phyloP scores from a whole-genome alignment of 2,888 invertebrate species.

The Lacanobia oleracea region DNA sequence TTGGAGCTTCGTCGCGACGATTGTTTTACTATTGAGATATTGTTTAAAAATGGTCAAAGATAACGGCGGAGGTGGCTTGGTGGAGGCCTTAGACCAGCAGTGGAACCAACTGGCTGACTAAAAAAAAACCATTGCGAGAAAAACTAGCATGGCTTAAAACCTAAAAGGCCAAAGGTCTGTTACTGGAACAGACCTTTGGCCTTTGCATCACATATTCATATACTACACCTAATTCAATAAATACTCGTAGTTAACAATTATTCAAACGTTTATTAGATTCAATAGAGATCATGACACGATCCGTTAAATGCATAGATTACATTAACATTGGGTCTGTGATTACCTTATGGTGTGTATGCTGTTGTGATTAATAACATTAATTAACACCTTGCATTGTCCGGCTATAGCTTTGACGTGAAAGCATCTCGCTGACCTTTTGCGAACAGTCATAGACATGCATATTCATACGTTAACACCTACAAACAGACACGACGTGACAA shows the following conservation, averaged over 20 bases:
- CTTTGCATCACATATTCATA: background rate
- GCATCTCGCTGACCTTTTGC: constrained; percentile 20
- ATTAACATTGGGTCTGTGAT: background rate
- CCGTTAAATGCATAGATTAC: constrained; percentile 12
- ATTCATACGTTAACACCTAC: too few relatives aligned
- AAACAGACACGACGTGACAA: too few relatives aligned
- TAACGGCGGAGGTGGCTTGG: too few relatives aligned
- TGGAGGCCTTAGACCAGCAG: too few relatives aligned
- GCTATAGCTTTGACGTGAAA: background rate
- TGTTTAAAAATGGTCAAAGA: background rate
- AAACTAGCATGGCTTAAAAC: too few relatives aligned
- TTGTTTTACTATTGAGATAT: too few relatives aligned
- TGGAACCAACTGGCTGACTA: too few relatives aligned
- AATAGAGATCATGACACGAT: background rate
- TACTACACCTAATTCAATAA: background rate
- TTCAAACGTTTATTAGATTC: constrained; percentile 2
- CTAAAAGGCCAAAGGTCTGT: too few relatives aligned
- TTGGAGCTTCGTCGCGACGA: too few relatives aligned
- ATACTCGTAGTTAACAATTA: constrained; percentile 5
- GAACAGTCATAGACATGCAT: background rate
- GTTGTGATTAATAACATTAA: constrained; percentile 46
- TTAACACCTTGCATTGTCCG: constrained; percentile 37
- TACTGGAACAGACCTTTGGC: too few relatives aligned
- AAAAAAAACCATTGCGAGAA: too few relatives aligned
- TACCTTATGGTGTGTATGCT: background rate